Conservation (phyloP, 2,888 invertebrate genomes). For the Cerceris rybyensis region DNA sequence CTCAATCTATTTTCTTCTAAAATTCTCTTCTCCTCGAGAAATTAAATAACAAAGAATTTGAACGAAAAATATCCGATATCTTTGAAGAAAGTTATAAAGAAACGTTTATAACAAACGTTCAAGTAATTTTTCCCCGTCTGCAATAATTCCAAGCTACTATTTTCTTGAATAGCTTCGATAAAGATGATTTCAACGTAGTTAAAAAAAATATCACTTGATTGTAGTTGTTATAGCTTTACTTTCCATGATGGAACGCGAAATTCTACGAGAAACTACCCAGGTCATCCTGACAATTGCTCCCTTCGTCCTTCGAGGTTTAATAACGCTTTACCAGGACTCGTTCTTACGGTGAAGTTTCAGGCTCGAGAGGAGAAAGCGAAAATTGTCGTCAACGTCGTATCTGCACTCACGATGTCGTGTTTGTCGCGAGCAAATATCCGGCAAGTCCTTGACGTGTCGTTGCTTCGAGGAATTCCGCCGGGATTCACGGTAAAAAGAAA, state of each 20-base stretch:
- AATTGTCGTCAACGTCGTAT: slow-evolving; percentile 43
- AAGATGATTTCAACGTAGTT: not conserved
- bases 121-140: not conserved
- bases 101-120: not conserved
- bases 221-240: not conserved
- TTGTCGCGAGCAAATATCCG: slow-evolving; percentile 68
- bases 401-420: slow-evolving; percentile 60
- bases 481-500: slow-evolving; percentile 21
- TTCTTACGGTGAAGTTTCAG: slow-evolving; percentile 49
- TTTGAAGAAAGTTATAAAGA: not conserved
- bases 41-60: too few species aligned
- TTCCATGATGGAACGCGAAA: not conserved
- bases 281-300: slow-evolving; percentile 56
- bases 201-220: not conserved
- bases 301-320: slow-evolving; percentile 65
- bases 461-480: slow-evolving; percentile 49
- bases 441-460: slow-evolving; percentile 55
- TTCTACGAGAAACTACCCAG: slow-evolving; percentile 6
- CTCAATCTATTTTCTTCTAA: too few species aligned
- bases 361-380: slow-evolving; percentile 43
- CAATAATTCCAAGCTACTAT: too few species aligned
- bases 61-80: too few species aligned
- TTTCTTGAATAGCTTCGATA: not conserved
- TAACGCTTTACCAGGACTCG: slow-evolving; percentile 59
- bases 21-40: too few species aligned